Evolutionary conservation across 1,140 invertebrate genomes (phyloP).

Genomic region (Drosophila ogumai): DNA sequence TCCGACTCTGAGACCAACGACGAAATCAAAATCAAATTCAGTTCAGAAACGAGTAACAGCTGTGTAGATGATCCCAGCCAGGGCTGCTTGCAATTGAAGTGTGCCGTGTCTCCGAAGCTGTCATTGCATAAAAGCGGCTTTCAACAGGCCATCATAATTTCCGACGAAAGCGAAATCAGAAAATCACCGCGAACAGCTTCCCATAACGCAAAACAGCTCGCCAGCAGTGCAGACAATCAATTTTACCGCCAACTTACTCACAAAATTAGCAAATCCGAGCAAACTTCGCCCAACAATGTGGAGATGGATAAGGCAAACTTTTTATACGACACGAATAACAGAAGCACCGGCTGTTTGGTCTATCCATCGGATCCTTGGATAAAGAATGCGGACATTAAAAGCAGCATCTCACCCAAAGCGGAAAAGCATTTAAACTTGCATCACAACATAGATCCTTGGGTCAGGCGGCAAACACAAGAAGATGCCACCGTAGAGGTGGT

Average conservation of each 20-base stretch:
- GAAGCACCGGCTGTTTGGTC: slow-evolving; percentile 73
- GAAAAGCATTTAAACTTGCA: slow-evolving; percentile 28
- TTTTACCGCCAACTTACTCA: slow-evolving; percentile 41
- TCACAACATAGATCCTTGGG: slow-evolving; percentile 63
- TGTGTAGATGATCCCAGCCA: slow-evolving; percentile 7
- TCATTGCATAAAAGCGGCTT: slow-evolving; percentile 33
- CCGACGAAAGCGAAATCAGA: slow-evolving; percentile 38
- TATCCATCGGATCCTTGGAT: slow-evolving; percentile 84
- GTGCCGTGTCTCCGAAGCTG: slow-evolving; percentile 33
- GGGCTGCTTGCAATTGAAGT: slow-evolving; percentile 30
- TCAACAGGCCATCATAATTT: slow-evolving; percentile 48
- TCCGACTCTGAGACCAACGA: slow-evolving; percentile 41
- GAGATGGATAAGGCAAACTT: slow-evolving; percentile 63
- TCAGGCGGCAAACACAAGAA: slow-evolving; percentile 51
- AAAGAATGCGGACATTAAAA: slow-evolving; percentile 66
- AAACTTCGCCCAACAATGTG: slow-evolving; percentile 80
- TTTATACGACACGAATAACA: slow-evolving; percentile 67
- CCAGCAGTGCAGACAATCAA: slow-evolving; percentile 57
- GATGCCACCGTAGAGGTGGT: slow-evolving; percentile 8
- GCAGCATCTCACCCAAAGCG: slow-evolving; percentile 3
- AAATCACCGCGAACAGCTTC: slow-evolving; percentile 19
- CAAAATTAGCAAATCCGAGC: slow-evolving; percentile 74
- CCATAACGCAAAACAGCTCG: slow-evolving; percentile 14
- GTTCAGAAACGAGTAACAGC: slow-evolving; percentile 18
- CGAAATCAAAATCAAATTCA: slow-evolving; percentile 33